Conservation (phyloP, 2,888 invertebrate species). For the Leucophenga montana region DNA sequence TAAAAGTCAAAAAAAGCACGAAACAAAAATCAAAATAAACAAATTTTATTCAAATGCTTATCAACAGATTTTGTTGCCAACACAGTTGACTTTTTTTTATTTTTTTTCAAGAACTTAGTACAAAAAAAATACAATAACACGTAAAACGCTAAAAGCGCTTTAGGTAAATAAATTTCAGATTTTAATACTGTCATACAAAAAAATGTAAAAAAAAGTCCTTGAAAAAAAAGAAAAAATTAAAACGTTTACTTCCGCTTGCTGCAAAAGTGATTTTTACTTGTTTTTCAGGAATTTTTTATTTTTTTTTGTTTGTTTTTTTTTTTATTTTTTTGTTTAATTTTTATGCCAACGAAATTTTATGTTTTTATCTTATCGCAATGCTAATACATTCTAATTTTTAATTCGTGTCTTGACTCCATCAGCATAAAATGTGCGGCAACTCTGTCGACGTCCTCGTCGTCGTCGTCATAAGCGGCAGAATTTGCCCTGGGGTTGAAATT, state of each 20-base stretch:
- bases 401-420: conserved; percentile 30
- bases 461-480: neutral
- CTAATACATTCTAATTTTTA: conserved; percentile 42
- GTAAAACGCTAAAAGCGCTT: conserved; percentile 8
- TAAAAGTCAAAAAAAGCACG: neutral
- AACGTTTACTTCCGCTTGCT: neutral
- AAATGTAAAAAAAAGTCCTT: neutral
- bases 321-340: neutral
- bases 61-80: neutral
- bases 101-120: neutral
- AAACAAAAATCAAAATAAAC: neutral
- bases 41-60: neutral
- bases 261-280: conserved; percentile 2
- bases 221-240: neutral
- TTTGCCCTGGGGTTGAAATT: neutral
- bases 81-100: neutral
- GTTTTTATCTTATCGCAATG: conserved; percentile 38
- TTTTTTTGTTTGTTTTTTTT: conserved; percentile 2
- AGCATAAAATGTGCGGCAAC: conserved; percentile 10
- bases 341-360: conserved; percentile 9
- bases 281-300: conserved; percentile 4
- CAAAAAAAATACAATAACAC: neutral
- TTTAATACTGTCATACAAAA: neutral
- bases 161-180: conserved; percentile 16
- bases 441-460: too few relatives aligned